These are phyloP conservation scores for Madoqua kirkii DNA, from an alignment of 2,113 vertebrate species.

Conservation along the genomic window DNA sequence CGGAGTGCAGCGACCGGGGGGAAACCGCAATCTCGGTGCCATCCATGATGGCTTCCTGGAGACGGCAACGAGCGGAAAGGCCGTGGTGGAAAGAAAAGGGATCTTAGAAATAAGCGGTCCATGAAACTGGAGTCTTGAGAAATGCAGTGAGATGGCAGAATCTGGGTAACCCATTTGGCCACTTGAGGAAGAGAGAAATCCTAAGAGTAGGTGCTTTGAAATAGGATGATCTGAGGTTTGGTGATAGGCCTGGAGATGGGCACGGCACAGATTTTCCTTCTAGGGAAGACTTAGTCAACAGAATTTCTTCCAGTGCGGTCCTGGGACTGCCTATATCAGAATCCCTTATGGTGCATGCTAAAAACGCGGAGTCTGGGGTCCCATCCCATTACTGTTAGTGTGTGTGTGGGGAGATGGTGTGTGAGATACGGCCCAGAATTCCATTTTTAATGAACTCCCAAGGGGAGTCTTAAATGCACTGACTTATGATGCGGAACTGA, in stretches of 20 bases:
- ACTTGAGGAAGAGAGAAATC: neutral
- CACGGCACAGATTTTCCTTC: neutral
- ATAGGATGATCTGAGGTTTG: neutral
- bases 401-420: rapidly evolving
- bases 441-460: neutral
- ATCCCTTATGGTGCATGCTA: neutral
- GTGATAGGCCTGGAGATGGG: neutral
- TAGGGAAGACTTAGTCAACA: neutral
- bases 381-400: neutral
- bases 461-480: neutral
- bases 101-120: neutral
- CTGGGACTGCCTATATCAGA: neutral
- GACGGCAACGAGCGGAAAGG: neutral
- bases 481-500: neutral
- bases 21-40: conserved; percentile 91
- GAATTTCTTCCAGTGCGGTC: neutral
- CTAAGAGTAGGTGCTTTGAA: neutral
- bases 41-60: conserved; percentile 90
- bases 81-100: neutral
- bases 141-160: neutral
- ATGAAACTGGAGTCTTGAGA: neutral
- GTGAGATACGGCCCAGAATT: neutral
- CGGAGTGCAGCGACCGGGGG: conserved; percentile 90
- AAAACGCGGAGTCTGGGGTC: neutral
- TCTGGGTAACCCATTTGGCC: neutral